phyloP scores from a whole-genome alignment of 2,113 vertebrate species.

The Leptodactylus fuscus region DNA sequence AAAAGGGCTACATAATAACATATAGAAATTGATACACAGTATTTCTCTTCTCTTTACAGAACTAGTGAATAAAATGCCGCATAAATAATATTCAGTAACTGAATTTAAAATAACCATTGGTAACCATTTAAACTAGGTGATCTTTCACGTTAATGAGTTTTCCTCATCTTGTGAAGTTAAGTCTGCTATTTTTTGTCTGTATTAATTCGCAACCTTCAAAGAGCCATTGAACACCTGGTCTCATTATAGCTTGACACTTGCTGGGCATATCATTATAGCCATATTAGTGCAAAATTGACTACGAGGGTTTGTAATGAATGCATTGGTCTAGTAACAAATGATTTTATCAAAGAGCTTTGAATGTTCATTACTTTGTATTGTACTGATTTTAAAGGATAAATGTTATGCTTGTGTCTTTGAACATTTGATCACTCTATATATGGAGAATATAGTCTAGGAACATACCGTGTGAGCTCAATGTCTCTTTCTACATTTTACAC shows the following conservation, averaged over 20 bases:
- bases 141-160: slow-evolving; percentile 40
- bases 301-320: slow-evolving; percentile 30
- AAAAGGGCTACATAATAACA: too few relatives aligned
- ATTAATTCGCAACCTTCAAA: slow-evolving; percentile 54
- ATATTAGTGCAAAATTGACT: slow-evolving; percentile 24
- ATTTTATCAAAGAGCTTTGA: slow-evolving; percentile 61
- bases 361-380: slow-evolving; percentile 55
- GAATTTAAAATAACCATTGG: slow-evolving; percentile 6
- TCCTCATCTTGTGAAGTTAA: slow-evolving; percentile 40
- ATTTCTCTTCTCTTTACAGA: neutral
- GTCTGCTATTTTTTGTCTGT: slow-evolving; percentile 36
- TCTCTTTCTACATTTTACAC: neutral
- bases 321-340: slow-evolving; percentile 11
- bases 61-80: neutral
- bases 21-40: too few relatives aligned
- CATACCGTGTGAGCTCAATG: neutral
- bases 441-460: neutral
- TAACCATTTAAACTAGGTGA: slow-evolving; percentile 37
- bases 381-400: neutral
- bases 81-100: slow-evolving; percentile 53
- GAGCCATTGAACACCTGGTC: slow-evolving; percentile 41
- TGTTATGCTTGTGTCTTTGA: neutral
- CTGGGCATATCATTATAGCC: slow-evolving; percentile 31
- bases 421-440: neutral
- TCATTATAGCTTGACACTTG: slow-evolving; percentile 57